Base-by-base conservation (phyloP, 2,888 invertebrate genomes). In the Oligia latruncula region DNA sequence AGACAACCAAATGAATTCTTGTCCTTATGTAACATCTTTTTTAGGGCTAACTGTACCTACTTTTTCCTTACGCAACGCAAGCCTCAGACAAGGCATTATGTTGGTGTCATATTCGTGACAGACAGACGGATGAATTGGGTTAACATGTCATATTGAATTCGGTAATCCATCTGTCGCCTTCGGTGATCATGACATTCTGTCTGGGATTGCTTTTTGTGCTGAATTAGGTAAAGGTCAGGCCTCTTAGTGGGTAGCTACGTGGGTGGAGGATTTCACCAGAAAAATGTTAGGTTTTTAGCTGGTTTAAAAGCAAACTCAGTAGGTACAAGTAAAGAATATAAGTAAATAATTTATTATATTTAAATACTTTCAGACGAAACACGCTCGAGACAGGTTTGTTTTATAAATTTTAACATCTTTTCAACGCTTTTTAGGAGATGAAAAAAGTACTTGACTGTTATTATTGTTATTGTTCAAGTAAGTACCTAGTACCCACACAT, bases 111-210 rank as follows among this genome's bases (percentile, higher is more conserved):
- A 60, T 65, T 65, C 3, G 62, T 49, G 67, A 78, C 82, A 68
- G 74, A 49, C 80, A 60, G 62, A 64, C 49, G 72, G n/a, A 60
- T 60, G 76, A 80, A 84, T 68, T 80, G 74, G 80, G 80, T 82
- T 74, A 64, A 65, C 74, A n/a, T 67, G 55, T 58, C 64, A 35
- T 67, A 43, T 4, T 65, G 35, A 84, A 64, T 84, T 80, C 17
- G 64, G 68, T 40, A n/a, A 60, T 46, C 58, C 52, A 52, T 70
- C 74, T 20, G 40, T 72, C 81, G 62, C 4, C 15, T 71, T 78
- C 46, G n/a, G 35, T 64, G 66, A 65, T 62, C 55, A 71, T 68
- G 80, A 81, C 29, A 71, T 9, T 75, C 20, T 43, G 40, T 77
- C 77, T 68, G 64, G 17, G 8, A 78, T 78, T 78, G 35, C 29